Evolutionary conservation across 2,888 invertebrate genomes (phyloP).

Genomic region (Vanessa cardui): DNA sequence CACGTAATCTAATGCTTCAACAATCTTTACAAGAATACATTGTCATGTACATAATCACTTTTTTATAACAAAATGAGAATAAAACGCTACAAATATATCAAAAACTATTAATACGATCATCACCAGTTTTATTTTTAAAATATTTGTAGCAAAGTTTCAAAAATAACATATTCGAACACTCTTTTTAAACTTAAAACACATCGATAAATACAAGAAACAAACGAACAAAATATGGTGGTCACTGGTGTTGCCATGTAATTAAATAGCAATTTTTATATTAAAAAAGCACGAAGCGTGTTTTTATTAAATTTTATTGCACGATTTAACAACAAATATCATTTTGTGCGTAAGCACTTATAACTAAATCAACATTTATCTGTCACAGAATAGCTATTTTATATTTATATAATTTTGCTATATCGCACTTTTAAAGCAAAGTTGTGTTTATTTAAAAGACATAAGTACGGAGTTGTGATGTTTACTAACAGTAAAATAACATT

Average conservation of each 20-base stretch:
- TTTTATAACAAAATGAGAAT: slow-evolving; percentile 23
- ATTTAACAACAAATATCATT: slow-evolving; percentile 36
- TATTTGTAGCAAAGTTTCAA: slow-evolving; percentile 31
- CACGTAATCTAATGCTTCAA: slow-evolving; percentile 64
- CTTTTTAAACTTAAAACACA: slow-evolving; percentile 38
- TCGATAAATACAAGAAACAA: slow-evolving; percentile 34
- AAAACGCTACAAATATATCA: slow-evolving; percentile 25
- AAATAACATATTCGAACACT: slow-evolving; percentile 37
- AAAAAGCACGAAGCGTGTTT: slow-evolving; percentile 44
- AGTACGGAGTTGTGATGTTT: slow-evolving; percentile 13
- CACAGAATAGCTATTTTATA: neutral
- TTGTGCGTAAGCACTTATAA: slow-evolving; percentile 44
- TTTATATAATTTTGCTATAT: neutral
- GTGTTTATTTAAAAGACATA: slow-evolving; percentile 1
- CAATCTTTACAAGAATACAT: slow-evolving; percentile 58
- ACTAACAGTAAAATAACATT: slow-evolving; percentile 17
- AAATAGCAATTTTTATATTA: slow-evolving; percentile 24
- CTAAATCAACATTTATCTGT: slow-evolving; percentile 21
- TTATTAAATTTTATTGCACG: slow-evolving; percentile 43
- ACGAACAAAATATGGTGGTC: slow-evolving; percentile 39
- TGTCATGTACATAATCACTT: slow-evolving; percentile 54
- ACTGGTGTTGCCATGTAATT: slow-evolving; percentile 41
- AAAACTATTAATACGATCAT: slow-evolving; percentile 22
- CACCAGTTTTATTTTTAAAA: slow-evolving; percentile 14
- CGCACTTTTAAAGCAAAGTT: neutral